Evolutionary conservation across 2,113 vertebrate genomes (phyloP).

Genomic region (Tragelaphus strepsiceros): DNA sequence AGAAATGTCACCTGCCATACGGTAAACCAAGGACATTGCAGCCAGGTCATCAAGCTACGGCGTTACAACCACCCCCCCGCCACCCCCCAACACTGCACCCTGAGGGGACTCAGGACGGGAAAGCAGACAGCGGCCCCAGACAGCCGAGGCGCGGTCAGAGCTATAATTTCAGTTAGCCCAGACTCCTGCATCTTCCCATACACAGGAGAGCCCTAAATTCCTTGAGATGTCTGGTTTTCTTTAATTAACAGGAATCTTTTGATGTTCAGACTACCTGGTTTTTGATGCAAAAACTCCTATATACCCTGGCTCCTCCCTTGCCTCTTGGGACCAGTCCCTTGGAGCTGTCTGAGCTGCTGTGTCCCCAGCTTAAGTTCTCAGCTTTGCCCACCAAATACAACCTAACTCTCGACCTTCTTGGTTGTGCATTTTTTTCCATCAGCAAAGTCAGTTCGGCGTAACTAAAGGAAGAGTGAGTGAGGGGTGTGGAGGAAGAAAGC

Average conservation of each 20-base stretch:
- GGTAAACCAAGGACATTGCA: neutral
- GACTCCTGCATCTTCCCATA: neutral
- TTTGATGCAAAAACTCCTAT: neutral
- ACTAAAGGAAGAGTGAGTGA: neutral
- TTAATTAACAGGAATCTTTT: neutral
- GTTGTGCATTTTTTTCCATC: neutral
- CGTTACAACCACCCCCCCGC: neutral
- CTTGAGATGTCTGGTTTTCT: neutral
- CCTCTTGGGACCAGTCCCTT: neutral
- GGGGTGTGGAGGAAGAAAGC: neutral
- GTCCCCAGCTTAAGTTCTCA: neutral
- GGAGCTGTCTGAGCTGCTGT: neutral
- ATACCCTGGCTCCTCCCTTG: neutral
- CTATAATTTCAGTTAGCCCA: neutral
- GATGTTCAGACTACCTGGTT: neutral
- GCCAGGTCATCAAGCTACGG: neutral
- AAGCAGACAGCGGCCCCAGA: neutral
- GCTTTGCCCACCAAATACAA: neutral
- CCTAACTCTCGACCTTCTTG: neutral
- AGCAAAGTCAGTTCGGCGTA: neutral
- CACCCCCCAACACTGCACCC: neutral
- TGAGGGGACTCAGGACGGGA: neutral
- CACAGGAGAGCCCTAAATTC: neutral
- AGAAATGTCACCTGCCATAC: neutral
- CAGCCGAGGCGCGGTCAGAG: neutral